Percentiles rank a stretch among this genome's conserved stretches.
phyloP scores from a whole-genome alignment of 2,797 vertebrate genomes.

The Periophthalmus magnuspinnatus region DNA sequence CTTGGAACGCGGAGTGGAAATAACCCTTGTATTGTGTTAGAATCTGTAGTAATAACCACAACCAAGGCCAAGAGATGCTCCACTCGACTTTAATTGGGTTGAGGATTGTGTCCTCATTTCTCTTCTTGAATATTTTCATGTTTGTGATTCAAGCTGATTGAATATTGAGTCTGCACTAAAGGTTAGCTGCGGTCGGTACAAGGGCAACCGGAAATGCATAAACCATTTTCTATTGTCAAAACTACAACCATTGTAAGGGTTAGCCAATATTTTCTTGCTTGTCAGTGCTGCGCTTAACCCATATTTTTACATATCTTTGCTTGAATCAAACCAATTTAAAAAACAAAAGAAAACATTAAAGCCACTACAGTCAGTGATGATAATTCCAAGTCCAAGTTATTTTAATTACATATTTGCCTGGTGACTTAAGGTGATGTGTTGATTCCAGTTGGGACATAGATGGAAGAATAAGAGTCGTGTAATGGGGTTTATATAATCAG shows the following conservation, averaged over 20 bases:
- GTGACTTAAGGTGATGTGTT: neutral
- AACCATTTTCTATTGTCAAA: constrained; percentile 22
- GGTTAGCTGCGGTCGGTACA: constrained; percentile 26
- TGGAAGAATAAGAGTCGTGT: neutral
- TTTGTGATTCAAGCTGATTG: constrained; percentile 20
- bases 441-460: neutral
- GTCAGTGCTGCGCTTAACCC: neutral
- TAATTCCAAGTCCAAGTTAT: neutral
- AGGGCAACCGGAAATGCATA: constrained; percentile 9
- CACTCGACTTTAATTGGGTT: neutral
- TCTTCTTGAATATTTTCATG: constrained; percentile 18
- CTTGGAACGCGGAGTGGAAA: too few species aligned
- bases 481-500: neutral
- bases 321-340: neutral
- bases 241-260: constrained; percentile 21
- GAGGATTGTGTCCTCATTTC: neutral
- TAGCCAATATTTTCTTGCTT: neutral
- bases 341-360: neutral
- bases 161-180: constrained; percentile 41
- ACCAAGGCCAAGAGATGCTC: neutral
- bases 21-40: too few species aligned
- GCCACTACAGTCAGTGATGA: neutral
- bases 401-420: neutral
- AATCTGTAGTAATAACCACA: neutral
- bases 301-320: neutral